These are phyloP conservation scores for Hippocampus kuda DNA, from an alignment of 2,797 vertebrate genomes.

Conservation along the genomic window DNA sequence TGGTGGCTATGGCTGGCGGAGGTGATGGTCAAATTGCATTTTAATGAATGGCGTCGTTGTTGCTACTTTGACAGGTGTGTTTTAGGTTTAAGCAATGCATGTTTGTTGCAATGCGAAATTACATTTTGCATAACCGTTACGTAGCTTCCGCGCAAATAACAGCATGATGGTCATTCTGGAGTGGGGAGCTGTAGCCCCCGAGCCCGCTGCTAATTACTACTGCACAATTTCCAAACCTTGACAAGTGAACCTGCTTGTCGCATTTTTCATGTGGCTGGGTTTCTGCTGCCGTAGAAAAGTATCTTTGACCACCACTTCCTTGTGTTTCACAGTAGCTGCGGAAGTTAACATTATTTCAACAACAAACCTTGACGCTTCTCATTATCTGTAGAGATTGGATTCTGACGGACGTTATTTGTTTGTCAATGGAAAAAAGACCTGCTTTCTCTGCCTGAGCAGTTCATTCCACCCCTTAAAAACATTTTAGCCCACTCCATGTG, in stretches of 20 bases:
- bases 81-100: not conserved
- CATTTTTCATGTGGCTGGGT: not conserved
- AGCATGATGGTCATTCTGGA: not conserved
- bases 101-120: not conserved
- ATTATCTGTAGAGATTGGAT: not conserved
- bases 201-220: not conserved
- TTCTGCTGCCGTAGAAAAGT: not conserved
- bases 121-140: not conserved
- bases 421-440: not conserved
- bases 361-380: not conserved
- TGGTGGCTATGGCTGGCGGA: not conserved
- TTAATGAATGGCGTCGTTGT: not conserved
- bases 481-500: not conserved
- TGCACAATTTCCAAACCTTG: not conserved
- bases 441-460: no score
- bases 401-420: not conserved
- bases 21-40: not conserved
- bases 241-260: not conserved
- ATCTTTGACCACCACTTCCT: not conserved
- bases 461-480: no score
- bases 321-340: not conserved
- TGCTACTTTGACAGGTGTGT: not conserved
- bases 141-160: not conserved
- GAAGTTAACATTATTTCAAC: not conserved
- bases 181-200: not conserved